Conservation (phyloP, 2,113 vertebrate species). For the Numida meleagris region DNA sequence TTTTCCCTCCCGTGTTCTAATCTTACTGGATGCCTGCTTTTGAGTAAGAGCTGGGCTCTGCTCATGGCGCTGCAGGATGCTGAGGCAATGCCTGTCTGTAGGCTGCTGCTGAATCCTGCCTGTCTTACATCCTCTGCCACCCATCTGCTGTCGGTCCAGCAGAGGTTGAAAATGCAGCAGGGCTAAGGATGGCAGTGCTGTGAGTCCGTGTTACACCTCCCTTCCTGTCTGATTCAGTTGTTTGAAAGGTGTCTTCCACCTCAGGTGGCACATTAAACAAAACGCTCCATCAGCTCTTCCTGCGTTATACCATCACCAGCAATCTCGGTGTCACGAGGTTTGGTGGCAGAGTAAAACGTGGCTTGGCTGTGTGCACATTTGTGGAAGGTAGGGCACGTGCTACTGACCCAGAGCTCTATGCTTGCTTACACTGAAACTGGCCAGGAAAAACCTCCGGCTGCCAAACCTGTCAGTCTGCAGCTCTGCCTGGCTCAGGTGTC, state of each 20-base stretch:
- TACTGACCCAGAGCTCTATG: neutral
- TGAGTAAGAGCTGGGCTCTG: neutral
- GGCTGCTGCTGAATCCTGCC: neutral
- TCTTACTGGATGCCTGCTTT: neutral
- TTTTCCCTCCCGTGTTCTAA: neutral
- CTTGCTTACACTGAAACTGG: neutral
- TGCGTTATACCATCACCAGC: rapidly evolving
- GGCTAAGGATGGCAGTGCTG: neutral
- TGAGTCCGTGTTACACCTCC: neutral
- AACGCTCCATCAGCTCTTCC: neutral
- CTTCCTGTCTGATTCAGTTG: neutral
- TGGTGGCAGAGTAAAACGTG: neutral
- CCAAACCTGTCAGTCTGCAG: rapidly evolving
- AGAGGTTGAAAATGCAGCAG: neutral
- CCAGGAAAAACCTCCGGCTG: rapidly evolving
- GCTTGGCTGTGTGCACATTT: neutral
- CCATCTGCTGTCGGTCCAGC: neutral
- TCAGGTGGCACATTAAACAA: neutral
- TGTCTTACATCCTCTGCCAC: neutral
- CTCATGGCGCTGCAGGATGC: neutral
- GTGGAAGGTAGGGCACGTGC: rapidly evolving
- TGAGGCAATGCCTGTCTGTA: neutral
- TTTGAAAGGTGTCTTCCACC: neutral
- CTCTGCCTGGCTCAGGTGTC: neutral
- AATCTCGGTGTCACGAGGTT: neutral